These are phyloP conservation scores for Rhagoletis pomonella DNA, from an alignment of 1,140 invertebrate genomes.

Conservation along the genomic window DNA sequence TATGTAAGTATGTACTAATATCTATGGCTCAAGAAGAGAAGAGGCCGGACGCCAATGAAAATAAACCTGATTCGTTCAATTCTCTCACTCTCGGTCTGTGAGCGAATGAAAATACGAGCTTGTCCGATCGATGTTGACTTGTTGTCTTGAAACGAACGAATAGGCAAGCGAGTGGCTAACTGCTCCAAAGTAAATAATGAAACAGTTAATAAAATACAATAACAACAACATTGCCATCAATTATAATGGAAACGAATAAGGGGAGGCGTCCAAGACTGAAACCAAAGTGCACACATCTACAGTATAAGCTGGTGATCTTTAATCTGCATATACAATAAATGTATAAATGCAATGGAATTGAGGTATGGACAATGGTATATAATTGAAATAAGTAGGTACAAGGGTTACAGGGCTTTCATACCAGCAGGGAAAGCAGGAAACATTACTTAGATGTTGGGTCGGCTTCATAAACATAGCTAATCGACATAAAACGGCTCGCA, in stretches of 20 bases:
- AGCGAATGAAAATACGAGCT: slow-evolving; percentile 48
- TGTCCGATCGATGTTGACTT: slow-evolving; percentile 47
- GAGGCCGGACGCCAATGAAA: slow-evolving; percentile 28
- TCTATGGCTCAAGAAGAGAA: slow-evolving; percentile 4
- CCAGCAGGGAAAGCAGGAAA: too few relatives aligned
- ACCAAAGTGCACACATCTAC: not conserved
- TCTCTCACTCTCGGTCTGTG: slow-evolving; percentile 30
- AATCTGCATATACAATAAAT: not conserved
- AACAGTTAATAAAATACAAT: slow-evolving; percentile 50
- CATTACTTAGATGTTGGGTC: too few relatives aligned
- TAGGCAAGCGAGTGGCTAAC: slow-evolving; percentile 34
- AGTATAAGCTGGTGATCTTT: slow-evolving; percentile 41
- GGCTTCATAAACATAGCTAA: too few relatives aligned
- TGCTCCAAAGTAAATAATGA: slow-evolving; percentile 46
- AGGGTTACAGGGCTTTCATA: too few relatives aligned
- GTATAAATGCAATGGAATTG: too few relatives aligned
- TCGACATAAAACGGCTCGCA: too few relatives aligned
- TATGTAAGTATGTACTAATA: not conserved
- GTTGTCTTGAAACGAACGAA: slow-evolving; percentile 36
- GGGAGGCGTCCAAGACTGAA: slow-evolving; percentile 42
- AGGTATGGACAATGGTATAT: too few relatives aligned
- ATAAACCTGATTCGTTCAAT: slow-evolving; percentile 50
- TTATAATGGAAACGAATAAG: slow-evolving; percentile 52
- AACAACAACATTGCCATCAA: slow-evolving; percentile 30
- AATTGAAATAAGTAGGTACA: too few relatives aligned